A percentile compares a stretch with the other conserved stretches of the same genome.
These are phyloP conservation scores for Paramisgurnus dabryanus DNA, from an alignment of 2,113 vertebrate species.

Conservation along the genomic window DNA sequence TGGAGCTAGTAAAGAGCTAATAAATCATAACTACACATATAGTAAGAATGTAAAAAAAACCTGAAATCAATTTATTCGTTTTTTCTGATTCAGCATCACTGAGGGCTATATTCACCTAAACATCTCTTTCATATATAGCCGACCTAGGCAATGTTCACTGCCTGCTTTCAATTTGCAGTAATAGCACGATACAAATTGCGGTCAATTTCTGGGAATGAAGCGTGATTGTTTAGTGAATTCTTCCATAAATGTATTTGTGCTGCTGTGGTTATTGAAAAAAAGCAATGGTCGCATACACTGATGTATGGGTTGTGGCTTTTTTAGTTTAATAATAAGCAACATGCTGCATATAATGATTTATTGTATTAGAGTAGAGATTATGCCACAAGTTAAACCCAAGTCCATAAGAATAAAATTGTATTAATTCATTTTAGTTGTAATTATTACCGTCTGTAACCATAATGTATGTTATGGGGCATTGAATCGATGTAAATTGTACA, in stretches of 20 bases:
- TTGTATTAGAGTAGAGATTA: slow-evolving; percentile 22
- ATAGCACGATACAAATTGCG: no score
- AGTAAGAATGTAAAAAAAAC: no score
- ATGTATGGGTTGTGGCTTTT: neutral
- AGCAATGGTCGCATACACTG: neutral
- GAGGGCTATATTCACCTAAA: no score
- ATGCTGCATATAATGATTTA: slow-evolving; percentile 24
- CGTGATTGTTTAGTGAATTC: no score
- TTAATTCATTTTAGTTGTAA: neutral
- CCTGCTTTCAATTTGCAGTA: no score
- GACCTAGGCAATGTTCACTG: no score
- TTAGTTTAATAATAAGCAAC: neutral
- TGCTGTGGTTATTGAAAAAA: neutral
- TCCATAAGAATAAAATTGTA: neutral
- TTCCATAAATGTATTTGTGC: neutral
- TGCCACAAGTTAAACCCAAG: slow-evolving; percentile 5
- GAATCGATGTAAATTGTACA: neutral
- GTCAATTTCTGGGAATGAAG: no score
- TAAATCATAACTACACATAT: neutral
- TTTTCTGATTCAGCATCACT: no score
- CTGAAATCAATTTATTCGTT: no score
- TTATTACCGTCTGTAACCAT: neutral
- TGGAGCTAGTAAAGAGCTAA: neutral
- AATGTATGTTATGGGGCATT: neutral
- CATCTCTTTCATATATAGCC: no score